Percentiles rank a stretch among this genome's conserved stretches.
phyloP scores from a whole-genome alignment of 2,113 vertebrate species.

The Girardinichthys multiradiatus region DNA sequence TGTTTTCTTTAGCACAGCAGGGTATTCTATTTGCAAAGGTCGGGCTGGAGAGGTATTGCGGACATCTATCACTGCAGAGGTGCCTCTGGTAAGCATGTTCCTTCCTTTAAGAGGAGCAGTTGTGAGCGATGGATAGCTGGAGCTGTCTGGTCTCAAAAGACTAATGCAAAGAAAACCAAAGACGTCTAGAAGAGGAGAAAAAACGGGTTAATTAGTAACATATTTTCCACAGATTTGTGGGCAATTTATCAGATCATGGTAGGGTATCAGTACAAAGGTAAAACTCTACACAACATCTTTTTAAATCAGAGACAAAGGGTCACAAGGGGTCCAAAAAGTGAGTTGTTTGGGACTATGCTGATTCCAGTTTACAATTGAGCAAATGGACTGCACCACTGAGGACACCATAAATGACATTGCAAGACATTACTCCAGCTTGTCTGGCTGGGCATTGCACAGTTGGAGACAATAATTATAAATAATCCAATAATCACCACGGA shows the following conservation, averaged over 20 bases:
- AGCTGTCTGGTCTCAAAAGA: constrained; percentile 32
- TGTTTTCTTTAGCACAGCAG: constrained; percentile 99
- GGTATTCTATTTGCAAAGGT: constrained; percentile 97
- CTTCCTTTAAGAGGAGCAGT: constrained; percentile 60
- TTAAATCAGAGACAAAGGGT: not conserved
- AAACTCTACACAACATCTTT: not conserved
- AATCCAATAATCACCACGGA: constrained; percentile 46
- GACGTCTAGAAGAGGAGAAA: constrained; percentile 7
- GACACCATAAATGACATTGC: constrained; percentile 12
- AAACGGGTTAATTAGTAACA: constrained; percentile 8
- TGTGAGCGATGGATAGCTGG: constrained; percentile 53
- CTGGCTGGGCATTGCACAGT: constrained; percentile 23
- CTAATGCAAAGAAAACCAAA: constrained; percentile 12
- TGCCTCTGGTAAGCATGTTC: constrained; percentile 81
- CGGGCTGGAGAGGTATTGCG: constrained; percentile 93
- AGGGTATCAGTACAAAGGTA: not conserved
- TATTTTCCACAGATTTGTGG: not conserved
- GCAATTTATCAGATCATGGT: constrained; percentile 12
- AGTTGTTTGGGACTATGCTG: constrained; percentile 23
- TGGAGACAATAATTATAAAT: constrained; percentile 45
- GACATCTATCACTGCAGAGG: constrained; percentile 89
- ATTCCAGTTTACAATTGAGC: constrained; percentile 31
- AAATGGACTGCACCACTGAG: constrained; percentile 21
- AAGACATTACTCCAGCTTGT: not conserved
- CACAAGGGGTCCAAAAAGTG: constrained; percentile 17